Evolutionary conservation across 2,113 vertebrate species (phyloP).

Genomic region (Scatophagus argus): DNA sequence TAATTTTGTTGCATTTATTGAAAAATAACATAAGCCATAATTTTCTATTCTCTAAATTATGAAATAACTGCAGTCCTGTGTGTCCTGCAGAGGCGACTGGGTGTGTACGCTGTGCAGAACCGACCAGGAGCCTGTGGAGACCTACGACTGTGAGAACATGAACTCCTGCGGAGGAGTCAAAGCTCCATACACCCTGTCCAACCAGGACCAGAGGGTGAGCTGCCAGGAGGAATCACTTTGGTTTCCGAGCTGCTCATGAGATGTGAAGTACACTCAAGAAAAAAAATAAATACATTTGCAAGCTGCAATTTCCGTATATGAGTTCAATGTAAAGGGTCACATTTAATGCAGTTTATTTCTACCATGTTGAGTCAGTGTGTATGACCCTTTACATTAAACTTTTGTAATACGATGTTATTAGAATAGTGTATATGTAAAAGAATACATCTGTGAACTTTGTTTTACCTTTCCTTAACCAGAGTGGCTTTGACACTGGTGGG

Average conservation of each 20-base stretch:
- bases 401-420: too few species aligned
- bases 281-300: too few species aligned
- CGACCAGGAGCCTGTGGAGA: constrained; percentile 83
- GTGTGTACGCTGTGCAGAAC: constrained; percentile 90
- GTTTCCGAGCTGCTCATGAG: neutral
- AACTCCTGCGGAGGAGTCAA: constrained; percentile 70
- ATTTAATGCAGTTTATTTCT: too few species aligned
- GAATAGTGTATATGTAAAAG: neutral
- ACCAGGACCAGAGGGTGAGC: constrained; percentile 89
- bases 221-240: neutral
- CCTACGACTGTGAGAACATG: constrained; percentile 87
- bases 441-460: too few species aligned
- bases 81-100: constrained; percentile 90
- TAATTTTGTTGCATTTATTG: too few species aligned
- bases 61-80: neutral
- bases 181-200: constrained; percentile 80
- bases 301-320: too few species aligned
- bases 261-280: neutral
- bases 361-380: too few species aligned
- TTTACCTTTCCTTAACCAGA: neutral
- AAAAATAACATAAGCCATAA: neutral
- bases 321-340: too few species aligned
- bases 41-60: neutral
- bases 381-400: too few species aligned
- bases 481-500: too few species aligned